These are phyloP conservation scores for Rhopalosiphum padi DNA, from an alignment of 1,140 invertebrate species.

Conservation along the genomic window DNA sequence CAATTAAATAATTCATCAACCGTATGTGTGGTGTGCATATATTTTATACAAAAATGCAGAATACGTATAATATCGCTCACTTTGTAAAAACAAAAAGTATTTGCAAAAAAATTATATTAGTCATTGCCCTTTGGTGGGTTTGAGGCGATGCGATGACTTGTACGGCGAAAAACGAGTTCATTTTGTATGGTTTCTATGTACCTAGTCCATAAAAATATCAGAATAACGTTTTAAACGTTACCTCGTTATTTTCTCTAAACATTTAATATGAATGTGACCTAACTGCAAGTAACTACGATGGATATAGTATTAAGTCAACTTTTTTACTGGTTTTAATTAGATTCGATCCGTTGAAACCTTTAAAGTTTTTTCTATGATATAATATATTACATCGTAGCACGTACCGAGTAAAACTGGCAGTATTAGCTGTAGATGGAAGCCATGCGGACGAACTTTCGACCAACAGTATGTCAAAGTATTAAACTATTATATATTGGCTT, in stretches of 20 bases:
- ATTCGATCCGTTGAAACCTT: conserved; percentile 37
- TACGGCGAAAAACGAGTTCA: not conserved
- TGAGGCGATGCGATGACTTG: not conserved
- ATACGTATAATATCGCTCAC: not conserved
- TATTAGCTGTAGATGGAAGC: conserved; percentile 11
- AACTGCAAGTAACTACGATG: no score
- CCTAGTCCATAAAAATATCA: not conserved
- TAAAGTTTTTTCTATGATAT: conserved; percentile 14
- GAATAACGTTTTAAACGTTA: not conserved
- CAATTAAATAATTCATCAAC: not conserved
- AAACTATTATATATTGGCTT: not conserved
- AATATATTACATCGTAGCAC: not conserved
- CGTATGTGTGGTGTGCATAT: not conserved
- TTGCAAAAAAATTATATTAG: not conserved
- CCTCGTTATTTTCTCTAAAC: not conserved
- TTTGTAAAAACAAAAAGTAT: not conserved
- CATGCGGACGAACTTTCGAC: not conserved
- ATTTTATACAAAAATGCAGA: not conserved
- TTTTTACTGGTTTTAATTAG: conserved; percentile 13
- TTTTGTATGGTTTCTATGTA: not conserved
- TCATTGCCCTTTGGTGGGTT: not conserved
- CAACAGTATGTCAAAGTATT: not conserved
- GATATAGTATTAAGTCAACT: not conserved
- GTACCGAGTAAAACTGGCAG: not conserved
- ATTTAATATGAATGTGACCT: not conserved